phyloP scores from a whole-genome alignment of 2,888 invertebrate species.

The Neelides folsomi region DNA sequence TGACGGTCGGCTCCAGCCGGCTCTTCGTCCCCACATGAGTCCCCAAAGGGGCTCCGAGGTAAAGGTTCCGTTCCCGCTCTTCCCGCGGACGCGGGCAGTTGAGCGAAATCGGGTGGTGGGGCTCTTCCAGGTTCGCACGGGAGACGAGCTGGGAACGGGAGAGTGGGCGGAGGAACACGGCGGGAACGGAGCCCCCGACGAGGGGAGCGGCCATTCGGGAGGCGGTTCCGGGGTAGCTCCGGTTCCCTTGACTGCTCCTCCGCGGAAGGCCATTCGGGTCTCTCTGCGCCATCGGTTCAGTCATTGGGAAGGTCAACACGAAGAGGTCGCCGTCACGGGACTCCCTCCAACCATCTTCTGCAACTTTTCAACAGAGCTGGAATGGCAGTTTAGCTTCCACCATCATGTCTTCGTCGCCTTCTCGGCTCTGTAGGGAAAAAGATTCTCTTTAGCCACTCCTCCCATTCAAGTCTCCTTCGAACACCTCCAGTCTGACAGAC shows the following conservation, averaged over 20 bases:
- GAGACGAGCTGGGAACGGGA: constrained; percentile 28
- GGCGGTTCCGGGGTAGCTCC: constrained; percentile 32
- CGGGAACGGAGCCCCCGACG: constrained; percentile 37
- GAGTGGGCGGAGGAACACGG: constrained; percentile 30
- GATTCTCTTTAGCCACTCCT: no score
- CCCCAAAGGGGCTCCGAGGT: constrained; percentile 66
- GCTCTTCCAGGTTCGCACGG: neutral
- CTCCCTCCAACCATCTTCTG: no score
- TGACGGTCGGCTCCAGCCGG: constrained; percentile 29
- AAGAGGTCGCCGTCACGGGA: no score
- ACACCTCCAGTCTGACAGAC: no score
- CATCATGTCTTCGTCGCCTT: no score
- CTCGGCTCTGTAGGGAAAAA: no score
- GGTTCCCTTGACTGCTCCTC: constrained; percentile 22
- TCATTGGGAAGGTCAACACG: no score
- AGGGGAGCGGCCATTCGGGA: constrained; percentile 18
- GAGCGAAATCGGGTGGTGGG: constrained; percentile 43
- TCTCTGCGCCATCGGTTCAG: constrained; percentile 14
- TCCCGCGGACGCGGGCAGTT: constrained; percentile 66
- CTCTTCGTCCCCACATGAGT: constrained; percentile 12
- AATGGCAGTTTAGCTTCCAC: no score
- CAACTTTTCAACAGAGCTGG: no score
- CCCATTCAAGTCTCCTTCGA: no score
- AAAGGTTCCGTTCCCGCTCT: constrained; percentile 78
- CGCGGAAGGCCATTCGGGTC: constrained; percentile 32